Conservation (phyloP, 2,113 vertebrate genomes). For the Sus scrofa region T2T-Sscrofa CM000817.6:24632001-24632500, state of each 20-base stretch:
- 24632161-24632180: conserved; percentile 64
- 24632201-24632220: conserved; percentile 84
- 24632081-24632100: conserved; percentile 48
- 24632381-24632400: conserved; percentile 76
- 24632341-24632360: conserved; percentile 85
- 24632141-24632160: conserved; percentile 74
- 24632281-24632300: conserved; percentile 83
- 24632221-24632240: conserved; percentile 85
- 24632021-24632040: conserved; percentile 15
- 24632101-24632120: conserved; percentile 46
- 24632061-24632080: conserved; percentile 37
- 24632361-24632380: conserved; percentile 77
- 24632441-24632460: conserved; percentile 84
- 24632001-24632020: background rate
- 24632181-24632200: conserved; percentile 71
- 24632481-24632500: conserved; percentile 77
- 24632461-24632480: conserved; percentile 70
- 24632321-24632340: conserved; percentile 86
- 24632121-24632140: conserved; percentile 51
- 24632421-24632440: conserved; percentile 85
- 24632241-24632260: conserved; percentile 84
- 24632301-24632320: conserved; percentile 86
- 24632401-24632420: conserved; percentile 83
- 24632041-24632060: conserved; percentile 19
- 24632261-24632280: conserved; percentile 82